These are phyloP conservation scores for Gracilinanus agilis DNA, from an alignment of 2,113 vertebrate genomes.

Conservation along the genomic window DNA sequence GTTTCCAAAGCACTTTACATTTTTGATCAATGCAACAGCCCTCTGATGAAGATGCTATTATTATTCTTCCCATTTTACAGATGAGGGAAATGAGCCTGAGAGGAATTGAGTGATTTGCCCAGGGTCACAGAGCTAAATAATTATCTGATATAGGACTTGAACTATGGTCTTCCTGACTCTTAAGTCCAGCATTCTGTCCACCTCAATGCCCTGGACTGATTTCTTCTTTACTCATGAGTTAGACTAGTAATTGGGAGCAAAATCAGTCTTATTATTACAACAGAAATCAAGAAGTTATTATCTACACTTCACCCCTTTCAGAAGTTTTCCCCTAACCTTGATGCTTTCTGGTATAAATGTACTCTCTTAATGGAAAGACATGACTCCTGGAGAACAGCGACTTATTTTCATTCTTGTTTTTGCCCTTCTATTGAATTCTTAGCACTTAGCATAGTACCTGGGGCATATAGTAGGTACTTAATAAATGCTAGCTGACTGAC, in stretches of 20 bases:
- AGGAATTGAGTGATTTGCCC: neutral
- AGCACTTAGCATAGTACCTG: neutral
- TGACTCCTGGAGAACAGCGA: neutral
- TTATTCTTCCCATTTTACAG: neutral
- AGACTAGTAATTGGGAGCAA: neutral
- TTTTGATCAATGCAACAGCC: neutral
- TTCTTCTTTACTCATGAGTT: neutral
- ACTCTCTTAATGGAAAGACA: neutral
- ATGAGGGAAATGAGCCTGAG: neutral
- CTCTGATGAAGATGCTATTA: neutral
- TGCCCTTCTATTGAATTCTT: neutral
- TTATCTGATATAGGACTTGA: neutral
- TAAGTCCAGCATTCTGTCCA: neutral
- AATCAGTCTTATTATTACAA: neutral
- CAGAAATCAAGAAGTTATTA: neutral
- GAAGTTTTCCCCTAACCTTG: neutral
- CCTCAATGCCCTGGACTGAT: neutral
- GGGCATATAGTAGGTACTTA: neutral
- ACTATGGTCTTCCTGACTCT: neutral
- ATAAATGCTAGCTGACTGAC: neutral
- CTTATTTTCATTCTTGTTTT: neutral
- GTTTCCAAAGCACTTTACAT: neutral
- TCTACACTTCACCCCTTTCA: neutral
- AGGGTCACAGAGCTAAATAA: neutral
- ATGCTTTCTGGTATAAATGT: neutral